Conservation (phyloP, 1,140 invertebrate genomes). For the Cyclina sinensis region DNA sequence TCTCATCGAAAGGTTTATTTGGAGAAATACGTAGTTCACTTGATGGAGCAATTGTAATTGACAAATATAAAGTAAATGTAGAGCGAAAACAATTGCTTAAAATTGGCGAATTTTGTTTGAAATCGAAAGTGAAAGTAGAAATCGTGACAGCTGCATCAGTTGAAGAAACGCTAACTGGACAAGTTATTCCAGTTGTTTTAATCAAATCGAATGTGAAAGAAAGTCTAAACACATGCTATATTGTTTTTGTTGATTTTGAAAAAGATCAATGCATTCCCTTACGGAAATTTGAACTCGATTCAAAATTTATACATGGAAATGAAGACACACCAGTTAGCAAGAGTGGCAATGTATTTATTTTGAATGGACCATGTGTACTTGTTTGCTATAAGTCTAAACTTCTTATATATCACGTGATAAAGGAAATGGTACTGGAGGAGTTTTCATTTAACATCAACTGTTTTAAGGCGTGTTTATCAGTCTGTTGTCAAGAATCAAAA, state of each 20-base stretch:
- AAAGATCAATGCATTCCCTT: background rate
- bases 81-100: background rate
- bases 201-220: background rate
- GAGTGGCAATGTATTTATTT: background rate
- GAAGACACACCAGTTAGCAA: background rate
- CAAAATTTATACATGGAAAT: background rate
- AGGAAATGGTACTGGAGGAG: background rate
- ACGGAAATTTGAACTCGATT: background rate
- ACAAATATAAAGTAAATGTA: background rate
- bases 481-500: background rate
- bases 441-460: background rate
- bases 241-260: background rate
- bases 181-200: background rate
- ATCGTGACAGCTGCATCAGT: background rate
- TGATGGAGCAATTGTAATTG: background rate
- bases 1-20: slow-evolving; percentile 22
- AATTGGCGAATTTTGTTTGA: background rate
- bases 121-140: slow-evolving; percentile 33
- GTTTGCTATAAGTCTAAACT: background rate
- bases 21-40: background rate
- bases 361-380: background rate
- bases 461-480: background rate
- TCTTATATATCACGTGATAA: background rate
- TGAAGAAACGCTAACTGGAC: background rate
- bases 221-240: background rate